A percentile compares a stretch with the other conserved stretches of the same genome.
These are phyloP conservation scores for Bombus sibiricus DNA, from an alignment of 1,140 invertebrate genomes.

Conservation along the genomic window DNA sequence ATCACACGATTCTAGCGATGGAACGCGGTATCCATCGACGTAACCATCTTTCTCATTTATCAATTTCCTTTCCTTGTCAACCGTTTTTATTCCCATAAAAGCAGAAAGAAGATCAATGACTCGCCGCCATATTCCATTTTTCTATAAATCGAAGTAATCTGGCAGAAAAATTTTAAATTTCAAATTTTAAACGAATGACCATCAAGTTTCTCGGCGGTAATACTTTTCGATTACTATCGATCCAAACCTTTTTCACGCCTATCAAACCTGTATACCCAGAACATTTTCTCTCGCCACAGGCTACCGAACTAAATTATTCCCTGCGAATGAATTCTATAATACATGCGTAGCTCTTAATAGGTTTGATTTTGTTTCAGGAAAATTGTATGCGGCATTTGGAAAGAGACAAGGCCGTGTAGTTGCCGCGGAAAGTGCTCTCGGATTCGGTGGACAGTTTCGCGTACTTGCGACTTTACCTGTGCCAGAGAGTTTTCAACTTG, in stretches of 20 bases:
- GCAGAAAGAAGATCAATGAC: not conserved
- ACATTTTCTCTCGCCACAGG: not conserved
- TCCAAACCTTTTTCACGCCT: not conserved
- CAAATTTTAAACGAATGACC: too few species aligned
- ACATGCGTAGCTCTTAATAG: not conserved
- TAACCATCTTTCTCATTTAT: not conserved
- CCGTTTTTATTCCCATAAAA: not conserved
- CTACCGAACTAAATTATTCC: not conserved
- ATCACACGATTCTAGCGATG: not conserved
- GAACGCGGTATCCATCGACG: not conserved
- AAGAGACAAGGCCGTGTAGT: conserved; percentile 94
- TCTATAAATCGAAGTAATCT: too few species aligned
- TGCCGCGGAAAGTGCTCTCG: conserved; percentile 94
- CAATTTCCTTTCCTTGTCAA: not conserved
- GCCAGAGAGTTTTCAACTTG: conserved; percentile 97
- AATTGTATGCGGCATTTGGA: conserved; percentile 96
- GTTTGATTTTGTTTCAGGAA: conserved; percentile 85
- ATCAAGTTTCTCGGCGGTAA: too few species aligned
- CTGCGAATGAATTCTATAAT: not conserved
- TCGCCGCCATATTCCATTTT: too few species aligned
- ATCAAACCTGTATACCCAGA: not conserved
- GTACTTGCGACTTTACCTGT: conserved; percentile 96
- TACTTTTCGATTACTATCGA: too few species aligned
- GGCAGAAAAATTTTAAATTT: too few species aligned
- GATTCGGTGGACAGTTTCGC: conserved; percentile 92